Evolutionary conservation across 2,888 invertebrate species (phyloP), one percentile per base, ranked within the genome.

Genomic region (Patella depressa): DNA sequence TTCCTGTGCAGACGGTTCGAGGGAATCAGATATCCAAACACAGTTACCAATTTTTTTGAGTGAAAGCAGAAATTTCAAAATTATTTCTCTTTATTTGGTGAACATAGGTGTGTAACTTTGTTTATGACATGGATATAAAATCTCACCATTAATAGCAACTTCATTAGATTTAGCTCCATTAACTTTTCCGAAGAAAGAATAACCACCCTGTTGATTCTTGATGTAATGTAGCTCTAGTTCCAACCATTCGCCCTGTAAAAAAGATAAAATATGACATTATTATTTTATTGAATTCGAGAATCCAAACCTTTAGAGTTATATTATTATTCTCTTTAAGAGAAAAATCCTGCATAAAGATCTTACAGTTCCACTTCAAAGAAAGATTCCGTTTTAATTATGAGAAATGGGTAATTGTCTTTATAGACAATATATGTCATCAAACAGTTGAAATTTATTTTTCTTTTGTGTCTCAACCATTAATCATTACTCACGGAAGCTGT

Each of bases 221-320:
- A 71, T 73, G 59, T 81, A 81, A 53, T 69, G 65, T 12, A 81
- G 72, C 14, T 53, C 72, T 1, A 81, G 19, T 17, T 74, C n/a
- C 19, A 75, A 72, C 79, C 79, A 79, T 45, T 78, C 80, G 72
- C 73, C 54, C 80, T 80, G 78, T 3, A 53, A 59, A 70, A 14
- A 69, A 55, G 24, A 19, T 7, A 3, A 15, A 2, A 53, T 73
- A 71, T 73, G 5, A 73, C 78, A 34, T n/a, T 5, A 57, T 79
- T 73, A 45, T 53, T 0, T 4, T 34, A 34, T 34, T 34, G 4
- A 34, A 34, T 34, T 34, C 34, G 4, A 34, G 34, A 4, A 4
- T 34, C 34, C 34, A 34, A 34, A 34, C 34, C 34, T 34, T 45
- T 45, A 45, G 9, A 45, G 7, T 45, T 45, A 45, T 45, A 45